Evolutionary conservation across 2,113 vertebrate species (phyloP), one percentile per base, ranked within the genome.

Genomic region (Bombycilla garrulus): DNA sequence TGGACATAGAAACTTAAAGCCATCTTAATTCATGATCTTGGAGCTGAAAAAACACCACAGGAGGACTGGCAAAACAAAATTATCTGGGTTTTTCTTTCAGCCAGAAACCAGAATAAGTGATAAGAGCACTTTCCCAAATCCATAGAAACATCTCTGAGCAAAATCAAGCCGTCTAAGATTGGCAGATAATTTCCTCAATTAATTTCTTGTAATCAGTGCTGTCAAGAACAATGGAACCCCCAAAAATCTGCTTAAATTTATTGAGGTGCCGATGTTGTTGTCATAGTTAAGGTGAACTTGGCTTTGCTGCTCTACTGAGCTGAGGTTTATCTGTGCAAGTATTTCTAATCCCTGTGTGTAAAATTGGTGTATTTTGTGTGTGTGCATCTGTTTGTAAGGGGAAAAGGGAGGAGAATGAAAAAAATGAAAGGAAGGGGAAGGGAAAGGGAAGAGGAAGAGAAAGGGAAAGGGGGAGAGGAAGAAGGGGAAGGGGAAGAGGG

Each of bases 331-430:
- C 12, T 8, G 25, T 56, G 50, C 2, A 40, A n/a, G 3, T 42
- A 12, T 54, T 51, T 82, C 47, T 62, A 38, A 23, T 42, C 14
- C 6, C 21, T 38, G 0, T 14, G 18, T 40, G 26, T 42, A 25
- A 57, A 25, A 26, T 4, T 65, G 60, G 21, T 5, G 2, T 2
- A 15, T 29, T 58, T 12, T 0, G 4, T 3, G 12, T 38, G 33
- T 26, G 11, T 53, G 15, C 26, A 7, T 44, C 0, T 29, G 9
- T 57, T 70, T 66, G 18, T 21, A 47, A 62, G n/a, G 40, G 48
- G 2, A 44, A 16, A 35, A 38, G 38, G 12, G 38, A 38, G 38
- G 12, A 38, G 38, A 12, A 38, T 38, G 38, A 38, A 38, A 38
- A 38, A 38, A 38, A 38, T 38, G 12, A 38, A 38, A 38, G 38